A percentile compares a stretch with the other conserved stretches of the same genome.
These are phyloP conservation scores for Sebastes iracundus DNA, from an alignment of 2,797 vertebrate genomes.

Conservation along the genomic window DNA sequence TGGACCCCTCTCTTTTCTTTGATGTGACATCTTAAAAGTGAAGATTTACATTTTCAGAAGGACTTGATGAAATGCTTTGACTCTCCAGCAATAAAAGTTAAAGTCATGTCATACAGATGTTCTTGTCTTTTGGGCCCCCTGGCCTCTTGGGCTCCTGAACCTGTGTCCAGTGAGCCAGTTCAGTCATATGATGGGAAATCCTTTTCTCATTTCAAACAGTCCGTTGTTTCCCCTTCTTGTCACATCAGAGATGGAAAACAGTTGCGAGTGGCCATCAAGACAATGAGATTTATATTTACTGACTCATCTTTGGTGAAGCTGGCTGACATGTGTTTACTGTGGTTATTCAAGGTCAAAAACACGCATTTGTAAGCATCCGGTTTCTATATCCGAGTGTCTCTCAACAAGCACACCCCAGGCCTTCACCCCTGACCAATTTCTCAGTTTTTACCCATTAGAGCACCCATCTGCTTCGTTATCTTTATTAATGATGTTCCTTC, in stretches of 20 bases:
- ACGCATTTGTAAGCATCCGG: constrained; percentile 57
- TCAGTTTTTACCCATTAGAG: constrained; percentile 70
- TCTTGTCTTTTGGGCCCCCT: neutral
- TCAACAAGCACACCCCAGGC: constrained; percentile 41
- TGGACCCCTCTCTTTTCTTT: neutral
- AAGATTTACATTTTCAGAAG: neutral
- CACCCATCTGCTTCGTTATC: constrained; percentile 76
- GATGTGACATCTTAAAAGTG: constrained; percentile 5
- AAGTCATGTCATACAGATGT: neutral
- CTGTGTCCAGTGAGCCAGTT: neutral
- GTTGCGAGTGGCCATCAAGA: constrained; percentile 10
- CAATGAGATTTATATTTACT: constrained; percentile 16
- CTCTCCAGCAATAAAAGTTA: neutral
- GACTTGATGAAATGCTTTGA: neutral
- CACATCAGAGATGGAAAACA: constrained; percentile 32
- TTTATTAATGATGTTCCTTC: constrained; percentile 79
- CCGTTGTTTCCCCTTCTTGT: constrained; percentile 24
- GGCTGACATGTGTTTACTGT: constrained; percentile 46
- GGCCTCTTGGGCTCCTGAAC: neutral
- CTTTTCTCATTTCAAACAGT: constrained; percentile 25
- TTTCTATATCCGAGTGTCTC: constrained; percentile 51
- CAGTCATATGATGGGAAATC: neutral
- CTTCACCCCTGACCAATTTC: constrained; percentile 57
- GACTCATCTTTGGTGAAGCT: constrained; percentile 42
- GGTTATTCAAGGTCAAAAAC: constrained; percentile 58